Evolutionary conservation across 2,797 vertebrate genomes (phyloP).

Genomic region (Rhodeus uyekii): DNA sequence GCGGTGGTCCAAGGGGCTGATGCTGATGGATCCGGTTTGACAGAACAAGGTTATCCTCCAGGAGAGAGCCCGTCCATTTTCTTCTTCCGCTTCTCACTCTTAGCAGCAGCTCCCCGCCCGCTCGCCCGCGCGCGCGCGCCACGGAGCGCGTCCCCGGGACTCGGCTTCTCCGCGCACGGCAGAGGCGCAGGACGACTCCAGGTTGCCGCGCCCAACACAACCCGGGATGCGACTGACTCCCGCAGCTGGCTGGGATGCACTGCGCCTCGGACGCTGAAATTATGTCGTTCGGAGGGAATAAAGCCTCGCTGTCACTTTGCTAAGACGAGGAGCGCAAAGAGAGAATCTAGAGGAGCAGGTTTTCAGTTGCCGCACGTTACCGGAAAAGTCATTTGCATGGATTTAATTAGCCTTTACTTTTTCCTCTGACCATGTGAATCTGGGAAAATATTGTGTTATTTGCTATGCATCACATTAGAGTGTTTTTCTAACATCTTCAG

Average conservation of each 20-base stretch:
- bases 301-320: slow-evolving; percentile 21
- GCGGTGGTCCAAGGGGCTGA: slow-evolving; percentile 59
- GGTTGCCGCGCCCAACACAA: slow-evolving; percentile 42
- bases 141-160: slow-evolving; percentile 42
- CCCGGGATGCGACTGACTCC: slow-evolving; percentile 7
- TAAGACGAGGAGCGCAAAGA: neutral
- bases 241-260: slow-evolving; percentile 19
- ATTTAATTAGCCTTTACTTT: slow-evolving; percentile 17
- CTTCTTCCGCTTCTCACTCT: slow-evolving; percentile 53
- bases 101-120: slow-evolving; percentile 48
- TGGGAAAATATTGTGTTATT: neutral
- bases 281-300: slow-evolving; percentile 19
- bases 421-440: slow-evolving; percentile 3
- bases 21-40: slow-evolving; percentile 84
- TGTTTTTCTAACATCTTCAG: slow-evolving; percentile 44
- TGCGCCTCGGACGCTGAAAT: slow-evolving; percentile 8
- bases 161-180: slow-evolving; percentile 57
- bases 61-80: slow-evolving; percentile 73
- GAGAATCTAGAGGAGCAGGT: neutral
- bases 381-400: slow-evolving; percentile 9
- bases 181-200: slow-evolving; percentile 63
- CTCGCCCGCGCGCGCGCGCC: slow-evolving; percentile 36
- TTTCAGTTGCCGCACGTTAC: neutral
- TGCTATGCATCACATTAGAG: slow-evolving; percentile 10
- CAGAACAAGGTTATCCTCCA: slow-evolving; percentile 84